Evolutionary conservation across 2,797 vertebrate genomes (phyloP).

Genomic region (Sebastolobus altivelis): DNA sequence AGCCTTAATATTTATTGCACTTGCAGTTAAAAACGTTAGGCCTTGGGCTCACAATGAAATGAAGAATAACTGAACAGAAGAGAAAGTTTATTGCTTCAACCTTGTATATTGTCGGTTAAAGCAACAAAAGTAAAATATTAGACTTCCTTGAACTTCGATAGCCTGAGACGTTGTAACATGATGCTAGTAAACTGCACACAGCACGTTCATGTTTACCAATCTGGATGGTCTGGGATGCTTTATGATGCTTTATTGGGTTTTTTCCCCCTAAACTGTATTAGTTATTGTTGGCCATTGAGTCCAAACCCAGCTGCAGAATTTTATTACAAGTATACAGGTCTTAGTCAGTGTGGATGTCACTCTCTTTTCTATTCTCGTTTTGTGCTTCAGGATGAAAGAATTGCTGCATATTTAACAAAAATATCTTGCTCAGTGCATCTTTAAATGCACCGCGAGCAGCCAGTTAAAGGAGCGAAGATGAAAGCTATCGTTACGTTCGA

Average conservation of each 20-base stretch:
- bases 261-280: background rate
- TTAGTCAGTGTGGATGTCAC: background rate
- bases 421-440: background rate
- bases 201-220: background rate
- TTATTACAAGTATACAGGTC: background rate
- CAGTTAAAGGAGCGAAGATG: constrained; percentile 1
- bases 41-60: background rate
- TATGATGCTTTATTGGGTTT: background rate
- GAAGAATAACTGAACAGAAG: background rate
- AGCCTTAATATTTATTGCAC: background rate
- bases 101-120: background rate
- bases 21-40: background rate
- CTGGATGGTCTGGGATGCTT: background rate
- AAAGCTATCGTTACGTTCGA: constrained; percentile 19
- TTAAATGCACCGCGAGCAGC: background rate
- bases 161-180: background rate
- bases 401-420: background rate
- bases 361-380: background rate
- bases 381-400: background rate
- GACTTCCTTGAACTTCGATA: background rate
- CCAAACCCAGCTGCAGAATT: background rate
- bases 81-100: background rate
- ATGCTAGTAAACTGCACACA: background rate
- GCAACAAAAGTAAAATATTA: background rate
- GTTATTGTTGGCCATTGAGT: background rate